Evolutionary conservation across 2,888 invertebrate species (phyloP).

Genomic region (Chrysomela aeneicollis): DNA sequence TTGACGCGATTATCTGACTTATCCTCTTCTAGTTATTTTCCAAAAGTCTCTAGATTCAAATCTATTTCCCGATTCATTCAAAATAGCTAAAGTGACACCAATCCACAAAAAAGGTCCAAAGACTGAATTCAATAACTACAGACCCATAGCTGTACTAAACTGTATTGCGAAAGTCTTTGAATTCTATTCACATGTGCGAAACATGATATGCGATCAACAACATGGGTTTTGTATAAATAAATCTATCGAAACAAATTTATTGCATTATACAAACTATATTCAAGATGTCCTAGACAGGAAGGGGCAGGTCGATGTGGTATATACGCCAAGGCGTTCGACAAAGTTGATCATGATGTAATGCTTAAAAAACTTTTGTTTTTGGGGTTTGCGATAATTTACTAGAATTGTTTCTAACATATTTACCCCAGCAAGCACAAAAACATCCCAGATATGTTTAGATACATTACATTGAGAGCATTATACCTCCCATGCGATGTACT

Average conservation of each 20-base stretch:
- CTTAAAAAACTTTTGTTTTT: background rate
- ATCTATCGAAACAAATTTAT: background rate
- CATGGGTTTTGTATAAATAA: constrained; percentile 12
- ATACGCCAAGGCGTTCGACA: background rate
- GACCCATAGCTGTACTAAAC: constrained; percentile 14
- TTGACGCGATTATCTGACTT: background rate
- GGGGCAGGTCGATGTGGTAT: background rate
- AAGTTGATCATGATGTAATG: constrained; percentile 2
- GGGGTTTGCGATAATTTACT: constrained; percentile 5
- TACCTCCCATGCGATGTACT: constrained; percentile 16
- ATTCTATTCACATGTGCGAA: constrained; percentile 12
- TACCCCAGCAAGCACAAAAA: constrained; percentile 10
- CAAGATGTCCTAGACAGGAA: background rate
- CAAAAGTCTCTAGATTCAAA: background rate
- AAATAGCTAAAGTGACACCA: constrained; percentile 12
- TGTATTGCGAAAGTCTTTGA: constrained; percentile 12
- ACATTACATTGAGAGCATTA: constrained; percentile 7
- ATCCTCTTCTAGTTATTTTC: constrained; percentile 8
- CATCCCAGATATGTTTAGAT: constrained; percentile 5
- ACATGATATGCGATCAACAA: constrained; percentile 1
- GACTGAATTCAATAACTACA: background rate
- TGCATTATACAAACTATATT: background rate
- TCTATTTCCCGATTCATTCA: constrained; percentile 12
- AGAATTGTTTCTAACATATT: background rate
- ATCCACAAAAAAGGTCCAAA: constrained; percentile 18